Evolutionary conservation across 2,113 vertebrate genomes (phyloP), one percentile per base, ranked within the genome.

Genomic region (Marcusenius ussheri): DNA sequence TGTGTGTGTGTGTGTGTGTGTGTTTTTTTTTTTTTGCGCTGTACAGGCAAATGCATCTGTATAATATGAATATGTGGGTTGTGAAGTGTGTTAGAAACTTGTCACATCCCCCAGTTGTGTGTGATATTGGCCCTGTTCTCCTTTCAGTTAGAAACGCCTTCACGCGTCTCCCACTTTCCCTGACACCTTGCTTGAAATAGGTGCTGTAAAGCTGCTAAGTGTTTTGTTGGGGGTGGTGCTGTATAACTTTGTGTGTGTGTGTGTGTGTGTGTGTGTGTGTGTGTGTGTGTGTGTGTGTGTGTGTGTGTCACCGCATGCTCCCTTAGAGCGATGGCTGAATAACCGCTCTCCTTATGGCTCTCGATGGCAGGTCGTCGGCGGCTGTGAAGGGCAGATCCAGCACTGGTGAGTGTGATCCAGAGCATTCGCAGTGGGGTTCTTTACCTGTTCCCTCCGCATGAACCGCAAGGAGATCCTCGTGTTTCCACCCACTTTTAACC

Each of bases 291-390:
- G 15, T 24, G 42, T 19, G 35, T 7, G 35, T 13, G 45, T 11
- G 7, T 24, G 24, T 19, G 74, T 7, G 35, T 13, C 21, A 1
- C 49, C 11, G 49, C 70, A 3, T 51, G 46, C 70, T 47, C 45
- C 45, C 9, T 6, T 8, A 21, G 80, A 51, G 15, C 10, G 49
- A 8, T 35, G 31, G 47, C 31, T n/a, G 39, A 84, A 46, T 88
- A 46, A 83, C 66, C 21, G 27, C 39, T 97, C 93, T 96, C 46
- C 35, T 84, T 83, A 35, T 87, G n/a, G 11, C 94, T 96, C 96
- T 97, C 93, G 91, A 96, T 96, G 95, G 96, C 96, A 97, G 97
- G 96, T 97, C 95, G 95, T 97, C 96, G 95, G 93, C 93, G 93
- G 94, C 95, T 97, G 96, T 95, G 95, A 95, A 91, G 96, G 96